A percentile compares a stretch with the other conserved stretches of the same genome.
phyloP scores from a whole-genome alignment of 2,888 invertebrate species.

The Tuberolachnus salignus region DNA sequence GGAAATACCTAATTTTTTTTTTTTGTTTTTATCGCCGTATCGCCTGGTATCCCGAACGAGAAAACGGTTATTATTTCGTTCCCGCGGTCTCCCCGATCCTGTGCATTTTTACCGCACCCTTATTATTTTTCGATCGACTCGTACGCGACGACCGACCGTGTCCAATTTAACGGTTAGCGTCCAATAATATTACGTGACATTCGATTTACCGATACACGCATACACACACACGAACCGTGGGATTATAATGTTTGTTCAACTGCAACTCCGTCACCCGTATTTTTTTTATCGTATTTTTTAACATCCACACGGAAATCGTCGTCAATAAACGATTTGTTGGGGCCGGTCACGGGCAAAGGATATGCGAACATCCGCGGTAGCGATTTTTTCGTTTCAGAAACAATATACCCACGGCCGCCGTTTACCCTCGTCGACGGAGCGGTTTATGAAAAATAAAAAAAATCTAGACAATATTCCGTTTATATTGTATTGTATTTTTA shows the following conservation, averaged over 20 bases:
- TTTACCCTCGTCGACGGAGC: no score
- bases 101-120: no score
- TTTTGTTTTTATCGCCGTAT: no score
- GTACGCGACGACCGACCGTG: neutral
- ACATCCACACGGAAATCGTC: neutral
- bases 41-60: no score
- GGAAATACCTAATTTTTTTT: no score
- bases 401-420: no score
- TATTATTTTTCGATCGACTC: neutral
- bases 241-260: slow-evolving; percentile 26
- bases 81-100: neutral
- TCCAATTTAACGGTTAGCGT: slow-evolving; percentile 13
- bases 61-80: neutral
- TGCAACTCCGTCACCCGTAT: neutral
- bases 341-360: neutral
- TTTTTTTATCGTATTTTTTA: neutral
- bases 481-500: no score
- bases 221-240: neutral
- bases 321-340: neutral
- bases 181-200: neutral
- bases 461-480: no score
- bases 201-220: neutral
- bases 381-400: neutral
- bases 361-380: neutral
- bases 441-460: no score